Conservation (phyloP, 2,113 vertebrate species). For the Myanophis thanlyinensis region DNA sequence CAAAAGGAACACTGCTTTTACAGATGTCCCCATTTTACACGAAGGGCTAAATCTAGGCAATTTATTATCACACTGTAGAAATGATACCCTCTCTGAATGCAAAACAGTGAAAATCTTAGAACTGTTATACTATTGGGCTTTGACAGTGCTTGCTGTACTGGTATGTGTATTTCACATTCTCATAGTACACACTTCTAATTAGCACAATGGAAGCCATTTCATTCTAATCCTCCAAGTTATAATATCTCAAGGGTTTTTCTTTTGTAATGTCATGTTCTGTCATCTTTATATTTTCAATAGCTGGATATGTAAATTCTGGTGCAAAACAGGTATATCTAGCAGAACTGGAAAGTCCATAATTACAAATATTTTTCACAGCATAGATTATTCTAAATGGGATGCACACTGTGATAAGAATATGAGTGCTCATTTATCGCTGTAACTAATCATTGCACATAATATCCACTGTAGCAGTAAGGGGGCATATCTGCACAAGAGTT, state of each 20-base stretch:
- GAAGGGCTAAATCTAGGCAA: constrained; percentile 12
- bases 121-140: not conserved
- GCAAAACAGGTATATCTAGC: not conserved
- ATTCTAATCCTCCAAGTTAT: not conserved
- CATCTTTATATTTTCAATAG: not conserved
- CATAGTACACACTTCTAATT: not conserved
- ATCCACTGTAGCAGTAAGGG: not conserved
- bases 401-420: not conserved
- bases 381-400: not conserved
- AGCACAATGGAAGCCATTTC: not conserved
- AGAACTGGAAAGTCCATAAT: not conserved
- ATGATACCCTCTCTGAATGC: constrained; percentile 3
- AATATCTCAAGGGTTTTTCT: not conserved
- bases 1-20: constrained; percentile 26
- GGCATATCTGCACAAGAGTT: not conserved
- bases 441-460: not conserved
- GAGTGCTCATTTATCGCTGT: not conserved
- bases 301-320: not conserved
- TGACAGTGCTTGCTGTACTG: not conserved
- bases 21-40: constrained; percentile 32
- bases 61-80: constrained; percentile 24
- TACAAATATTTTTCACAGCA: not conserved
- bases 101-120: not conserved
- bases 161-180: not conserved
- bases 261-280: not conserved